Base-by-base conservation (phyloP, 1,140 invertebrate genomes). In the Prorops nasuta region DNA sequence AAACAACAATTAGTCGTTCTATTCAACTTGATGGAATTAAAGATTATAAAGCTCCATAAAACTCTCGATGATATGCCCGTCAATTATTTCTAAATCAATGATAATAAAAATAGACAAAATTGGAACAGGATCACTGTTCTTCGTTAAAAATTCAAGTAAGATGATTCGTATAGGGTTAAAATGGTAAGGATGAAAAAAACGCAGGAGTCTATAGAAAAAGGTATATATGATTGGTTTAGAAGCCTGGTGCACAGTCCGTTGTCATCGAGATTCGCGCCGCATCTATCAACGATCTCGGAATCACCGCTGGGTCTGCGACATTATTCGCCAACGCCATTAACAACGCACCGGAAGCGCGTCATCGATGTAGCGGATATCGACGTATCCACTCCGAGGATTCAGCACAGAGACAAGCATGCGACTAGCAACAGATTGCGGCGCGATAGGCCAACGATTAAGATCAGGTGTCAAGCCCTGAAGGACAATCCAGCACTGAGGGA, bases 321-420 rank as follows among this genome's bases (percentile, higher is more conserved):
- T 12, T 70, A 74, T 20, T 43, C 60, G 2, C 63, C 64, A 41
- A 42, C 51, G 12, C 22, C 58, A 0, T 31, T 66, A 1, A 39
- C 69, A 1, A 44, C 50, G 3, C 55, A 67, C 0, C 77, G 80
- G 0, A 80, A 79, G 46, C 67, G 80, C 39, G 88, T 90, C 14
- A 89, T 91, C 21, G 88, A 91, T 64, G 91, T 89, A 3, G 86
- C 88, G 1, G 87, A 91, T 64, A 92, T 92, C 54, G 89, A 92
- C 69, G 88, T 92, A 0, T 87, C 87, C 2, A 77, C 79, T 0
- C 76, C 78, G 0, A 76, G 83, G 34, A 83, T 44, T 7, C 6
- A n/a, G 3, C 6, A n/a, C 34, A 15, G 6, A 4, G 15, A 3
- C 14, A 1, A 48, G 28, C 8, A 54, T 49, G 32, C 58, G 45